Conservation (phyloP, 2,113 vertebrate species). For the Sinocyclocheilus rhinocerous region DNA sequence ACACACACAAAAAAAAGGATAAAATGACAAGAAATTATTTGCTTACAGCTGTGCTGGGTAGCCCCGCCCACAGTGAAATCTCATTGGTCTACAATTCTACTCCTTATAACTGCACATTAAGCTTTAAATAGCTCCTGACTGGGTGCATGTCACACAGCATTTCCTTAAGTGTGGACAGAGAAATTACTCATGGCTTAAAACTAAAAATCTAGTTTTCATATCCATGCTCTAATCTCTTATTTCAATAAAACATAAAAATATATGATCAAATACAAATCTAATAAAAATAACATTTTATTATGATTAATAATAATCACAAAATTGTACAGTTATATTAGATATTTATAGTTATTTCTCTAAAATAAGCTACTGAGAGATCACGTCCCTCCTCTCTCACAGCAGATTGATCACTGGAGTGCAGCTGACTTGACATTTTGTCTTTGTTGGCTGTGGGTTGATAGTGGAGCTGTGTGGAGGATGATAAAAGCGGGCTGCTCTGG, state of each 20-base stretch:
- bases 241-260: background rate
- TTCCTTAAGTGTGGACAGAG: background rate
- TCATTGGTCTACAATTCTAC: background rate
- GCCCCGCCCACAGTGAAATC: background rate
- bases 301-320: no score
- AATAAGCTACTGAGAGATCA: background rate
- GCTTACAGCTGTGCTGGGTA: background rate
- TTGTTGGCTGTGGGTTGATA: background rate
- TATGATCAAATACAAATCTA: background rate
- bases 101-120: background rate
- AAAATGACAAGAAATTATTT: background rate
- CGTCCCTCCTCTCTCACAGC: background rate
- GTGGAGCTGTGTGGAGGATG: slow-evolving; percentile 9
- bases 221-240: no score
- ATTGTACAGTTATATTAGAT: no score
- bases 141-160: background rate
- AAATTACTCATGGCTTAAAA: no score
- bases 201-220: no score
- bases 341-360: background rate
- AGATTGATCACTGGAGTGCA: slow-evolving; percentile 1
- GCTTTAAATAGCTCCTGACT: background rate
- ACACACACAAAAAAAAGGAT: no score
- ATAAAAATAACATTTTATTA: background rate
- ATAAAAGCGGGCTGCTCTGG: background rate
- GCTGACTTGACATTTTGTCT: slow-evolving; percentile 10